Evolutionary conservation across 2,113 vertebrate genomes (phyloP).

Genomic region (Hypocryptadius cinnamomeus): DNA sequence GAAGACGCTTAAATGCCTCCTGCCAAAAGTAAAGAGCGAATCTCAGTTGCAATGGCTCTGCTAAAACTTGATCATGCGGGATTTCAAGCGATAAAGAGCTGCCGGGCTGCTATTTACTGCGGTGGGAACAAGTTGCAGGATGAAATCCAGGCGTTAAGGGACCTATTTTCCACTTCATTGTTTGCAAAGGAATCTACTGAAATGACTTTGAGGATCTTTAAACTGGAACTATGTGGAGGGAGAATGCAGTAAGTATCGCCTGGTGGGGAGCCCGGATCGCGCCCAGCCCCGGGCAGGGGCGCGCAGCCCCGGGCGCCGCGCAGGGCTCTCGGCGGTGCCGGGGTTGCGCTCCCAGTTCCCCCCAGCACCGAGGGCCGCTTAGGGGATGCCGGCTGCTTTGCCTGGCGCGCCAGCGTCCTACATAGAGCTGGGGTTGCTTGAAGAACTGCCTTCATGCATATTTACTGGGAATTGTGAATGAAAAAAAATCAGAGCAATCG

Average conservation of each 20-base stretch:
- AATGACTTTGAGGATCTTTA: slow-evolving; percentile 52
- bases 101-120: neutral
- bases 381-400: neutral
- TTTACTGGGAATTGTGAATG: neutral
- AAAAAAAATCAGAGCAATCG: neutral
- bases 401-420: neutral
- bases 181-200: slow-evolving; percentile 48
- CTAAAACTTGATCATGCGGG: slow-evolving; percentile 42
- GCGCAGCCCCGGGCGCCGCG: neutral
- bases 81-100: neutral
- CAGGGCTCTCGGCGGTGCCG: neutral
- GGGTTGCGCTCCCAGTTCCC: neutral
- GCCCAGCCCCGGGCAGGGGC: neutral
- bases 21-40: neutral
- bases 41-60: neutral
- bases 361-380: fast-evolving
- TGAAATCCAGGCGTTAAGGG: slow-evolving; percentile 10
- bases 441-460: neutral
- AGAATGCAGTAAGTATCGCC: slow-evolving; percentile 89
- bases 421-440: neutral
- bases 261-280: neutral
- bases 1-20: neutral
- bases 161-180: slow-evolving; percentile 13
- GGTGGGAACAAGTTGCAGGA: slow-evolving; percentile 42
- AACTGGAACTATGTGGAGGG: slow-evolving; percentile 84